Conservation (phyloP, 92 coral and sea anemone genomes). For the Isaurus tuberculatus region DNA sequence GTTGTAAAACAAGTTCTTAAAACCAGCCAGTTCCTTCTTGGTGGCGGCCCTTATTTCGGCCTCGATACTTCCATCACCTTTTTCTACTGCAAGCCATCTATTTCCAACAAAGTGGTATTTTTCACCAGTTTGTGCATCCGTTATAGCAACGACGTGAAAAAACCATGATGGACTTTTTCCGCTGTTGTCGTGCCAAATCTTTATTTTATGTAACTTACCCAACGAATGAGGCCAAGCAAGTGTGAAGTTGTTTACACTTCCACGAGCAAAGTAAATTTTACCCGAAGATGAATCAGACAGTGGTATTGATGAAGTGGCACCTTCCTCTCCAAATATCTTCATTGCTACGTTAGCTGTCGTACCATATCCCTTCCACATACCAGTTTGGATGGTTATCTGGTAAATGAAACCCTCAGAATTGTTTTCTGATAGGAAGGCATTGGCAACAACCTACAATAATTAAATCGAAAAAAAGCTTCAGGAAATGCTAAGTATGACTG, state of each 20-base stretch:
- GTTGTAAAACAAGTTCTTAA: conserved; percentile 75
- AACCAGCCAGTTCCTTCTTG: conserved; percentile 79
- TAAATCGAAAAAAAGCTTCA: not conserved
- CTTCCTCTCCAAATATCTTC: conserved; percentile 73
- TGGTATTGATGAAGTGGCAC: conserved; percentile 62
- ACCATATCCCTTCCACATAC: conserved; percentile 91
- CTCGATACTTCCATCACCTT: conserved; percentile 75
- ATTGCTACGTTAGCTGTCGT: conserved; percentile 84
- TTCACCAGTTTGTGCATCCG: conserved; percentile 58
- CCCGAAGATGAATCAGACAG: conserved; percentile 69
- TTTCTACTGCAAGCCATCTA: conserved; percentile 90
- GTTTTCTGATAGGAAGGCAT: conserved; percentile 62
- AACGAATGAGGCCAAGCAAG: conserved; percentile 66
- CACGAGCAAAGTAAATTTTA: conserved; percentile 81
- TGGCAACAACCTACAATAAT: conserved; percentile 70
- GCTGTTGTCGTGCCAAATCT: conserved; percentile 86
- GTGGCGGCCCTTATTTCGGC: conserved; percentile 68
- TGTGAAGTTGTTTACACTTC: conserved; percentile 84
- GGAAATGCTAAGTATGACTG: not conserved
- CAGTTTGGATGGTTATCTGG: conserved; percentile 77
- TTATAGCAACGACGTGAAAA: conserved; percentile 68
- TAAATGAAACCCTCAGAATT: conserved; percentile 64
- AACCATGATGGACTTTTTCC: conserved; percentile 86
- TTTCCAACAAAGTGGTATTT: conserved; percentile 74
- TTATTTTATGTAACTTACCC: conserved; percentile 69